phyloP scores from a whole-genome alignment of 2,888 invertebrate species.

The Rhamphomyia laevipes region DNA sequence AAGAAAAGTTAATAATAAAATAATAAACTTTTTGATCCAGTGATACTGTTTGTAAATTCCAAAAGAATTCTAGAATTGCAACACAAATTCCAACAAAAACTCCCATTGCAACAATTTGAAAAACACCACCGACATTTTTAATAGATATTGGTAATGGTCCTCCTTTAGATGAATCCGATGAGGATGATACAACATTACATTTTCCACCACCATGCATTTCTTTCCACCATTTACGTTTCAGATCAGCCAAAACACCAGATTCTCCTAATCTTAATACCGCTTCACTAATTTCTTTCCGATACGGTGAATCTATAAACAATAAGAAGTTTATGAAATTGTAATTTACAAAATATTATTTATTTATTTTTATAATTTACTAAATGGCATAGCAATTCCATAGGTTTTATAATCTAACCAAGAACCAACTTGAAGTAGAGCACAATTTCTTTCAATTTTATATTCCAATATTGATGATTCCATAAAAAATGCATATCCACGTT shows the following conservation, averaged over 20 bases:
- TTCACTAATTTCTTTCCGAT: slow-evolving; percentile 69
- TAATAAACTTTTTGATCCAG: slow-evolving; percentile 57
- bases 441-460: slow-evolving; percentile 76
- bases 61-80: slow-evolving; percentile 71
- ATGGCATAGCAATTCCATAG: slow-evolving; percentile 87
- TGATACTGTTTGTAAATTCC: slow-evolving; percentile 69
- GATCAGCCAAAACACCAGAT: slow-evolving; percentile 53
- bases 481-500: slow-evolving; percentile 79
- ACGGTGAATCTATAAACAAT: slow-evolving; percentile 52
- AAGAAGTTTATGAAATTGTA: too few relatives aligned
- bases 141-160: slow-evolving; percentile 34
- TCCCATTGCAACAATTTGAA: slow-evolving; percentile 69
- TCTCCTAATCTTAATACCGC: slow-evolving; percentile 87
- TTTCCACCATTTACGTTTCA: slow-evolving; percentile 92
- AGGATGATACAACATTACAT: slow-evolving; percentile 15
- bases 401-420: slow-evolving; percentile 79
- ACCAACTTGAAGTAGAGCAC: slow-evolving; percentile 74
- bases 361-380: slow-evolving; percentile 51
- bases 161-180: slow-evolving; percentile 16
- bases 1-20: background rate
- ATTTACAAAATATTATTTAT: background rate
- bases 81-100: slow-evolving; percentile 58
- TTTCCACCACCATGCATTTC: slow-evolving; percentile 43
- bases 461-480: slow-evolving; percentile 96
- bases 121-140: slow-evolving; percentile 80